Base-by-base conservation (phyloP, 2,113 vertebrate species). In the Uropsilus gracilis region DNA sequence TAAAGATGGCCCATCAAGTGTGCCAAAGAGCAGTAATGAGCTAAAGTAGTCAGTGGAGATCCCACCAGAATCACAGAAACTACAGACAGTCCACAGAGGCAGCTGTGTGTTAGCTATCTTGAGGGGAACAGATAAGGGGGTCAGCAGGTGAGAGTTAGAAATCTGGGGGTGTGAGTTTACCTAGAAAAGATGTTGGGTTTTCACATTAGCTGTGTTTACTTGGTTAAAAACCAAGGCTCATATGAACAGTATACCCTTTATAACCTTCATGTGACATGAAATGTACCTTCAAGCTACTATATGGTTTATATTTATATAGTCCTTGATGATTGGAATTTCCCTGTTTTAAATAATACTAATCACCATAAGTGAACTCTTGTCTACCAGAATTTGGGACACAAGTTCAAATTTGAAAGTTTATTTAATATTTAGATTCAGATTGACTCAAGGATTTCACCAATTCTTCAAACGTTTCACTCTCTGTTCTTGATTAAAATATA, bases 401-500 rank as follows among this genome's bases (percentile, higher is more conserved):
- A 34, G 39, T 82, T 92, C 37, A 86, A 55, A 63, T n/a, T 73
- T 26, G 53, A 92, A 64, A 20, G 2, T 86, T 92, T 46, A 20
- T 77, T 73, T 96, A 22, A 6, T 68, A 46, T 78, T 91, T 84
- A 30, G 5, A 32, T 92, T 88, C 66, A 48, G 63, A 66, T 83
- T 78, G 37, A 39, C 39, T n/a, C 37, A 28, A n/a, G 61, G 18
- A 48, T 85, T 85, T 34, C 83, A 42, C 32, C 39, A 63, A 0
- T 55, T 16, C 10, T 53, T 73, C 34, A 78, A 10, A 63, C 50
- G 34, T 91, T 68, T 89, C 90, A 71, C 14, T 76, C 34, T 90
- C 26, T 53, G 13, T 94, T 88, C 57, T 20, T 83, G 88, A 96
- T 46, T 91, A 78, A 86, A 86, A 83, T 63, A 80, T 26, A 82